Conservation (phyloP, 1,140 invertebrate species). For the Heliothis subflexa region DNA sequence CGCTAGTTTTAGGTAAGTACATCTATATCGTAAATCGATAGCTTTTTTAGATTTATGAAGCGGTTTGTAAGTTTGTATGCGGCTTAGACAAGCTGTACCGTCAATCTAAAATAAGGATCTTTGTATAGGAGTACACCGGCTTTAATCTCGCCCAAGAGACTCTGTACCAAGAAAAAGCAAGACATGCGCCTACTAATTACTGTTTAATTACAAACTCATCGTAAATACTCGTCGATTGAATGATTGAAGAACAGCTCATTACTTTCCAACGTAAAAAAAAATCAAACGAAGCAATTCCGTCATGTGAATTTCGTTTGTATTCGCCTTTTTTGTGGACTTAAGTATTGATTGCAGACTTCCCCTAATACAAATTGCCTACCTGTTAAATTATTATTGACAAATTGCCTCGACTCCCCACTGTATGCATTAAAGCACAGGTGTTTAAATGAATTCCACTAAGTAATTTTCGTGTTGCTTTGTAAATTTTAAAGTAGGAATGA, state of each 20-base stretch:
- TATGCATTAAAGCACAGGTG: conserved; percentile 39
- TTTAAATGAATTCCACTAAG: conserved; percentile 20
- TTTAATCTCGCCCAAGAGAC: no score
- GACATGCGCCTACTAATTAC: no score
- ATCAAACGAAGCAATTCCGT: neutral
- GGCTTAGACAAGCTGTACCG: no score
- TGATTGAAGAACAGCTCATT: neutral
- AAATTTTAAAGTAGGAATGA: neutral
- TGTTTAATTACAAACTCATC: neutral
- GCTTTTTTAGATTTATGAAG: no score
- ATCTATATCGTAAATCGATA: no score
- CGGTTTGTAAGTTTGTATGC: no score
- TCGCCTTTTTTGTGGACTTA: neutral
- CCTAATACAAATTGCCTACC: conserved; percentile 39
- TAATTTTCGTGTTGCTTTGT: conserved; percentile 13
- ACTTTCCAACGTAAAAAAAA: neutral
- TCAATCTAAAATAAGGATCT: no score
- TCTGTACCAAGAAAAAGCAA: no score
- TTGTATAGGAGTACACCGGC: no score
- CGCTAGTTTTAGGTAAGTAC: no score
- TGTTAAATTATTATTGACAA: conserved; percentile 50
- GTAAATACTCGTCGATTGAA: neutral
- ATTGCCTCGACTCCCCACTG: conserved; percentile 31
- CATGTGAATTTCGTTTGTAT: neutral
- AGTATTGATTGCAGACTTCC: conserved; percentile 33